Conservation (phyloP, 2,797 vertebrate genomes). For the Epinephelus malabaricus region DNA sequence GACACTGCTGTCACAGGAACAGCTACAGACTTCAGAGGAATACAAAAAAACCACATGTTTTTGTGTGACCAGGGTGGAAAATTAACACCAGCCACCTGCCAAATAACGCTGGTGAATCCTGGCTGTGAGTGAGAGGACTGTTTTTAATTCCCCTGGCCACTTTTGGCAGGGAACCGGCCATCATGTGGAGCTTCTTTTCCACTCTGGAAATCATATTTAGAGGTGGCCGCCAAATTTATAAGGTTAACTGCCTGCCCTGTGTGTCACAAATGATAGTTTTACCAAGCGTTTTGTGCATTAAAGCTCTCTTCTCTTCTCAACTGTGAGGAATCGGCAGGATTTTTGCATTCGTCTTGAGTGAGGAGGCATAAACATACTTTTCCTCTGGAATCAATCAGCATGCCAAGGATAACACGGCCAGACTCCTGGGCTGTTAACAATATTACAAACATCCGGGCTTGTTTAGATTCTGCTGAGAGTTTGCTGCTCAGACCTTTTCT, state of each 20-base stretch:
- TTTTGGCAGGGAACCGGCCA: background rate
- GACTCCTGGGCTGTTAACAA: constrained; percentile 68
- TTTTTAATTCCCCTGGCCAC: constrained; percentile 10
- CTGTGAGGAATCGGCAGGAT: constrained; percentile 34
- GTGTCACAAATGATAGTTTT: constrained; percentile 12
- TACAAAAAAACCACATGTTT: background rate
- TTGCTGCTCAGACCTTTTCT: constrained; percentile 26
- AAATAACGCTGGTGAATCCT: constrained; percentile 15
- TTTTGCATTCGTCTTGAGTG: constrained; percentile 41
- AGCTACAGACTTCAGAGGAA: background rate
- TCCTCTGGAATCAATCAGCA: constrained; percentile 74
- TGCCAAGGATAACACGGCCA: constrained; percentile 70
- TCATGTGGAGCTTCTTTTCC: constrained; percentile 21
- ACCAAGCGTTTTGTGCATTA: background rate
- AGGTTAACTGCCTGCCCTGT: constrained; percentile 8
- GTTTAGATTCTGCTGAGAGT: constrained; percentile 64
- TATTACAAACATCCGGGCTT: constrained; percentile 76
- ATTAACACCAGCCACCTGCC: constrained; percentile 19
- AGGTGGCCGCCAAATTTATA: background rate
- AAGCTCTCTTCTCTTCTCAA: background rate
- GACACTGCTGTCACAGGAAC: constrained; percentile 24
- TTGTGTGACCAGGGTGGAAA: constrained; percentile 20
- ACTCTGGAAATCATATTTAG: constrained; percentile 20
- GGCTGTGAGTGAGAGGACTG: constrained; percentile 1
- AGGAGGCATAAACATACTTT: constrained; percentile 63